phyloP scores from a whole-genome alignment of 1,140 invertebrate species.

The Orchesella cincta region DNA sequence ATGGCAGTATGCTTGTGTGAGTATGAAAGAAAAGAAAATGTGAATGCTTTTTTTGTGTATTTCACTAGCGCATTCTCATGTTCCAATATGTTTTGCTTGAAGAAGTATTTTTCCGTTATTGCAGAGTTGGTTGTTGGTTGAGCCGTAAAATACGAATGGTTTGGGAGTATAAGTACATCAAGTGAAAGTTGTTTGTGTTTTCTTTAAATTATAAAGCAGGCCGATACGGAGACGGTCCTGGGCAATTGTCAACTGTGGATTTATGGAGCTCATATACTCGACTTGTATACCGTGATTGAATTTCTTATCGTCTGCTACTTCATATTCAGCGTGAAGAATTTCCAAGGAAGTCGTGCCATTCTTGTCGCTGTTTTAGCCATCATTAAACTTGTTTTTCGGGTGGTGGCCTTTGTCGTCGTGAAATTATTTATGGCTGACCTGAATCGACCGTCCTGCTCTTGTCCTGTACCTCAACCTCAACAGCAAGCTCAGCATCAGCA shows the following conservation, averaged over 20 bases:
- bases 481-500: background rate
- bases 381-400: conserved; percentile 37
- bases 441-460: conserved; percentile 39
- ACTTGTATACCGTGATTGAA: conserved; percentile 38
- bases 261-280: conserved; percentile 39
- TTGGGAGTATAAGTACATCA: too few species aligned
- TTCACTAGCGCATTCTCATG: background rate
- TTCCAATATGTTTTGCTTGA: too few species aligned
- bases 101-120: too few species aligned
- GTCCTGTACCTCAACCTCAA: conserved; percentile 22
- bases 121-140: too few species aligned
- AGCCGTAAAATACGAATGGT: too few species aligned
- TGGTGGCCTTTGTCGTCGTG: conserved; percentile 30
- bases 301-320: conserved; percentile 32
- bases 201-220: too few species aligned
- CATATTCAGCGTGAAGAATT: background rate
- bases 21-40: background rate
- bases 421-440: conserved; percentile 42
- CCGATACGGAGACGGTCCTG: conserved; percentile 35
- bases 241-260: conserved; percentile 43
- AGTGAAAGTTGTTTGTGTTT: too few species aligned
- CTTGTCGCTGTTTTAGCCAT: conserved; percentile 31
- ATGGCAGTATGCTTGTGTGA: background rate
- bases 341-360: conserved; percentile 30
- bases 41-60: background rate